A percentile compares a stretch with the other conserved stretches of the same genome.
phyloP scores from a whole-genome alignment of 2,888 invertebrate species.

The Andrena bucephala region DNA sequence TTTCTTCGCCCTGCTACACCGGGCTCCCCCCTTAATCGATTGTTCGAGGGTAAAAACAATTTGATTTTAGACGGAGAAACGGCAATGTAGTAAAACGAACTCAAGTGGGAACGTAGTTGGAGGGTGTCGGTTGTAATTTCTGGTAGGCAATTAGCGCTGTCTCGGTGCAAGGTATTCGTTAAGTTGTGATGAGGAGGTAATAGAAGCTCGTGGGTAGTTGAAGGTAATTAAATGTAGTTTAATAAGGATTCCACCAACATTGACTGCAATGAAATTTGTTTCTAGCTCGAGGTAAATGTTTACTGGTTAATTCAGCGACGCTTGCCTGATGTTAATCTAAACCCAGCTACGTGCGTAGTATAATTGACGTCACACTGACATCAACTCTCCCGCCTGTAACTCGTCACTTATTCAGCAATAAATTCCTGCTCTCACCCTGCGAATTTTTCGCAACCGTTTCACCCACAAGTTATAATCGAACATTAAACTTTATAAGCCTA shows the following conservation, averaged over 20 bases:
- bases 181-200: not conserved
- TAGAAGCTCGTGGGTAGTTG: too few species aligned
- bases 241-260: not conserved
- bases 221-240: not conserved
- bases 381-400: not conserved
- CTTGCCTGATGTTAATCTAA: not conserved
- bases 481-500: not conserved
- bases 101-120: not conserved
- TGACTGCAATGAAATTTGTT: not conserved
- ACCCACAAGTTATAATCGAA: not conserved
- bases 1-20: too few species aligned
- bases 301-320: not conserved
- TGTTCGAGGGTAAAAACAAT: constrained; percentile 20
- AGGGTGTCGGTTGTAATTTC: not conserved
- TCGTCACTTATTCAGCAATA: not conserved
- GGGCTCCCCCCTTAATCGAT: constrained; percentile 32
- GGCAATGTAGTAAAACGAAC: not conserved
- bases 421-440: not conserved
- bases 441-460: not conserved
- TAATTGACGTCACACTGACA: not conserved
- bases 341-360: not conserved
- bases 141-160: not conserved
- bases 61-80: not conserved
- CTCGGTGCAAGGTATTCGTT: not conserved
- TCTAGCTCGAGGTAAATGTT: not conserved